A percentile compares a stretch with the other conserved stretches of the same genome.
These are phyloP conservation scores for Pemphigus obesinymphae DNA, from an alignment of 1,140 invertebrate genomes.

Conservation along the genomic window DNA sequence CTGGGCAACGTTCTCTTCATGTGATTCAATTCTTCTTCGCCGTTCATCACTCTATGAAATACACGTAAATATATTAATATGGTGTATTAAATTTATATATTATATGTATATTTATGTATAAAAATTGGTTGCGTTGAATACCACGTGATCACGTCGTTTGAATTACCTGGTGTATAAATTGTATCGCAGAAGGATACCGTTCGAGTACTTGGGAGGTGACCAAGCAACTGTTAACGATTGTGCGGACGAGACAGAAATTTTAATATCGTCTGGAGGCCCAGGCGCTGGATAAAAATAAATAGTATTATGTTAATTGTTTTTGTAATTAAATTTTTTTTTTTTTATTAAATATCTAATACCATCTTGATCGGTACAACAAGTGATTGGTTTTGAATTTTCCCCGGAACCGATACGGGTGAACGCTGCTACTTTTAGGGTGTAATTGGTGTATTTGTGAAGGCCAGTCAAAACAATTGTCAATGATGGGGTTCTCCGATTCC, in stretches of 20 bases:
- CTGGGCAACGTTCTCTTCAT: constrained; percentile 61
- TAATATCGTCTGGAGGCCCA: constrained; percentile 67
- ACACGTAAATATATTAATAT: not conserved
- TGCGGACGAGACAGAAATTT: constrained; percentile 69
- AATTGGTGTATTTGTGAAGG: constrained; percentile 85
- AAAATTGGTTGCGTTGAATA: not conserved
- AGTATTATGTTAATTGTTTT: not conserved
- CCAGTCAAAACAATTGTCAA: constrained; percentile 63
- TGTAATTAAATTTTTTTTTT: too few species aligned
- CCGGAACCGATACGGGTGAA: constrained; percentile 86
- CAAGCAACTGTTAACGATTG: constrained; percentile 74
- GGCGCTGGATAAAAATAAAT: constrained; percentile 60
- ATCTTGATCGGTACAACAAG: constrained; percentile 87
- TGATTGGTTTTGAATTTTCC: constrained; percentile 72
- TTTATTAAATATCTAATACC: too few species aligned
- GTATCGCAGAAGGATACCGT: constrained; percentile 75
- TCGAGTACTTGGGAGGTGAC: constrained; percentile 69
- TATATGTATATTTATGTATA: not conserved
- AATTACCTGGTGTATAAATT: constrained; percentile 66
- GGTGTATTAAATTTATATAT: not conserved
- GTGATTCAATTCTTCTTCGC: constrained; percentile 64
- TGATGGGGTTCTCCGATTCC: constrained; percentile 60
- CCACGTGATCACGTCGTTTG: too few species aligned
- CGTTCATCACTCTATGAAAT: constrained; percentile 58
- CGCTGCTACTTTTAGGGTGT: constrained; percentile 82